Base-by-base conservation (phyloP, 1,140 invertebrate genomes). In the Anastrepha obliqua region DNA sequence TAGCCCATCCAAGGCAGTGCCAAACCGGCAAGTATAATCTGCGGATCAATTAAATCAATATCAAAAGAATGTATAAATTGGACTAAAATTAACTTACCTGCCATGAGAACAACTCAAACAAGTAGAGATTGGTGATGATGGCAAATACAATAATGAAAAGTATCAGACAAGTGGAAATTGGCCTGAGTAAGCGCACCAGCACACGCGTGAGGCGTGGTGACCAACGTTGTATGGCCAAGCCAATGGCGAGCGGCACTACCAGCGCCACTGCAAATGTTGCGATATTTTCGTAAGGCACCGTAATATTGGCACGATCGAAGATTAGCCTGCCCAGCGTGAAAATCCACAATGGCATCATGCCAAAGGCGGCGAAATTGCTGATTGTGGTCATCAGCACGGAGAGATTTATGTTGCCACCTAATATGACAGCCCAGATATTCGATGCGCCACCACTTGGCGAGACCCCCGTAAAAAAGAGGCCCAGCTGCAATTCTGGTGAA, bases 311-410 rank as follows among this genome's bases (percentile, higher is more conserved):
- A 88, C 95, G 94, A 1, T 94, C 93, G 90, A 97, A 97, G 9
- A 98, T 96, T 13, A 95, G 94, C 88, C 94, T 95, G 0, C 98
- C 98, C 29, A 99, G 94, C 0, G 97, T 97, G 91, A 98, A 98
- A 55, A 98, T 94, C 98, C 98, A 99, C 2, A 98, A 92, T 0
- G 98, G 98, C 95, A 99, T 98, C 94, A 98, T 97, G 97, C 97
- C 96, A 92, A 98, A 96, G 3, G 97, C 95, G 58, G 95, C 95
- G 17, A 98, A 89, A 7, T 96, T 98, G 86, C 97, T 97, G 88
- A 98, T 95, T 67, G 97, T 96, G 0, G 98, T 99, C 97, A 98
- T 98, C 39, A 97, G 96, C 70, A 99, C 95, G 4, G 97, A 98
- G 20, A 98, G 94, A 94, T 98, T 96, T 1, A 98, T 94, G 94